A percentile compares a stretch with the other conserved stretches of the same genome.
phyloP scores from a whole-genome alignment of 2,888 invertebrate species.

The Anorthoa munda region DNA sequence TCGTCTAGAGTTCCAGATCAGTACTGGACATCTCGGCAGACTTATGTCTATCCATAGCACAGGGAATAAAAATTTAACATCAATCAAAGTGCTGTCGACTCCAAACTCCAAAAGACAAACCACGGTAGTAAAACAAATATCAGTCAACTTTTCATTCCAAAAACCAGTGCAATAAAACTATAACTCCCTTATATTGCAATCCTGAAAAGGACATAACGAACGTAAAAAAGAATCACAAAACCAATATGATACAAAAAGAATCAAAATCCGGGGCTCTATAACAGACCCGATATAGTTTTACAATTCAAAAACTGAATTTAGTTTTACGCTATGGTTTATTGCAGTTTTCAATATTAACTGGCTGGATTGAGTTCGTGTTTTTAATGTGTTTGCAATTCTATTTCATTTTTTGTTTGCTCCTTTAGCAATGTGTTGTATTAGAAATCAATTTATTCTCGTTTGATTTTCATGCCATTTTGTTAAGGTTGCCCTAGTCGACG shows the following conservation, averaged over 20 bases:
- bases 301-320: constrained; percentile 16
- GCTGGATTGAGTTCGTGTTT: background rate
- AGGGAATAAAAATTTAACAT: no score
- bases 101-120: no score
- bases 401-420: background rate
- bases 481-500: no score
- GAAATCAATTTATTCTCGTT: background rate
- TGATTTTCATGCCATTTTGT: background rate
- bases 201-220: constrained; percentile 9
- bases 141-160: background rate
- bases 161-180: constrained; percentile 1
- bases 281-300: constrained; percentile 2
- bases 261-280: background rate
- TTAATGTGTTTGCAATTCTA: background rate
- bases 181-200: background rate
- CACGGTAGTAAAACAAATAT: no score
- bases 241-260: background rate
- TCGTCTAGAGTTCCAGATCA: no score
- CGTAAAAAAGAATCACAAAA: constrained; percentile 1
- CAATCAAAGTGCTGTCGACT: no score
- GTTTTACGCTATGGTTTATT: constrained; percentile 1
- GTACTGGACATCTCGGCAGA: no score
- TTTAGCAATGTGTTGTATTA: background rate
- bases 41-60: no score
- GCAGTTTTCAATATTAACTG: constrained; percentile 6